Evolutionary conservation across 30 jellyfish, hydroid and myxozoan genomes (phyloP).

Genomic region (Hydractinia echinata): DNA sequence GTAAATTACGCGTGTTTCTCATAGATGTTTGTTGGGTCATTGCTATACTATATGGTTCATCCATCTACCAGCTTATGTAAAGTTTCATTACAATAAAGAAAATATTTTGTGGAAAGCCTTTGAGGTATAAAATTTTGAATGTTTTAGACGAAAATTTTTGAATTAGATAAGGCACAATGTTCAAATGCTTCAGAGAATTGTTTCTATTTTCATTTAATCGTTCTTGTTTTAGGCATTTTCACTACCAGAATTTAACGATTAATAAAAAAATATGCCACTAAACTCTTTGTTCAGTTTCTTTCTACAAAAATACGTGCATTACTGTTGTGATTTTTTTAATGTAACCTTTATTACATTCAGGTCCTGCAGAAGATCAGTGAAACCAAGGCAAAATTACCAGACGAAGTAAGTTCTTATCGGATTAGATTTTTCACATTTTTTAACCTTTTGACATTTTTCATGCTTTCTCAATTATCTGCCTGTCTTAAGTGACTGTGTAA

Average conservation of each 20-base stretch:
- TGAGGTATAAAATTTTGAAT: constrained; percentile 46
- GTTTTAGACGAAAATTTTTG: too few relatives aligned
- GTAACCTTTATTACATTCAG: constrained; percentile 22
- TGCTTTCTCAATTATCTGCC: too few relatives aligned
- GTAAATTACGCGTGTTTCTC: neutral
- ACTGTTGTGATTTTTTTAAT: too few relatives aligned
- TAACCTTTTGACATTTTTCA: neutral
- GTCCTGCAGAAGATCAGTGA: constrained; percentile 73
- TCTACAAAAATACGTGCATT: too few relatives aligned
- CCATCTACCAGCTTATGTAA: constrained; percentile 87
- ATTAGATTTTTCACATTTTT: neutral
- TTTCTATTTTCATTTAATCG: too few relatives aligned
- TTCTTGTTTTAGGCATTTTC: too few relatives aligned
- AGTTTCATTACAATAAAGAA: constrained; percentile 62
- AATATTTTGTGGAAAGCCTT: constrained; percentile 57
- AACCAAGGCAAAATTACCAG: constrained; percentile 90
- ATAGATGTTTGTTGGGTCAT: constrained; percentile 87
- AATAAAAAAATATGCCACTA: too few relatives aligned
- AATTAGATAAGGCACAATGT: too few relatives aligned
- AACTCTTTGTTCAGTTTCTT: too few relatives aligned
- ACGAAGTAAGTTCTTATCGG: constrained; percentile 61
- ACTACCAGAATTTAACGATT: too few relatives aligned
- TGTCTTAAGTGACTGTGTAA: too few relatives aligned
- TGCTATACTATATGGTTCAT: constrained; percentile 91
- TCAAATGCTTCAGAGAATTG: too few relatives aligned